A percentile compares a stretch with the other conserved stretches of the same genome.
Conservation (phyloP, 1,140 invertebrate genomes). For the Nephotettix cincticeps region DNA sequence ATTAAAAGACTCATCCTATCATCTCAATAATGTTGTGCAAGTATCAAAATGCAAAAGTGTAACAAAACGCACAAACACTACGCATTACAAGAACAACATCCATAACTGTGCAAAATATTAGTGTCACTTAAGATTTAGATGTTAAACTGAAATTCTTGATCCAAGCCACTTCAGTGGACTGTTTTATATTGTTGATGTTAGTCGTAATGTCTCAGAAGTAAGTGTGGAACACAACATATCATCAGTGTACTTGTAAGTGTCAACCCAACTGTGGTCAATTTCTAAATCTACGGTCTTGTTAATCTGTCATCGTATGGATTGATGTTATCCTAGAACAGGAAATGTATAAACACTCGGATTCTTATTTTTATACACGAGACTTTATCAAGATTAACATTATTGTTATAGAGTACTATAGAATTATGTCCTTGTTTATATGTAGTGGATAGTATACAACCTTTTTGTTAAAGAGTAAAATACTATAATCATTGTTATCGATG, state of each 20-base stretch:
- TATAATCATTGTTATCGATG: neutral
- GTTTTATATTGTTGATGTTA: constrained; percentile 13
- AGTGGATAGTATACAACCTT: neutral
- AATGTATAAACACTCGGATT: constrained; percentile 19
- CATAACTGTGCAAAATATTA: too few relatives aligned
- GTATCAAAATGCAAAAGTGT: too few relatives aligned
- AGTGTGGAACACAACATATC: constrained; percentile 12
- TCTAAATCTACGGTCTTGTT: constrained; percentile 12
- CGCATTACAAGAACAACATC: too few relatives aligned
- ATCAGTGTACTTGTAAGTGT: neutral
- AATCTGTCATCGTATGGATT: constrained; percentile 17
- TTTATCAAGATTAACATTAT: constrained; percentile 14
- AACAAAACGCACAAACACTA: too few relatives aligned
- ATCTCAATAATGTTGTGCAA: too few relatives aligned
- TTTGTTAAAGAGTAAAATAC: constrained; percentile 7
- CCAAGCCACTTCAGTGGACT: neutral
- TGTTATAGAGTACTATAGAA: constrained; percentile 12
- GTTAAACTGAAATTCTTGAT: too few relatives aligned
- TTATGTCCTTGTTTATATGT: constrained; percentile 8
- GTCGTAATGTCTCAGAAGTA: neutral
- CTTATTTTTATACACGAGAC: constrained; percentile 21
- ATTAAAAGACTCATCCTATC: too few relatives aligned
- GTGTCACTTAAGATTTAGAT: too few relatives aligned
- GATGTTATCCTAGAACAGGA: constrained; percentile 13
- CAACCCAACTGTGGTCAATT: constrained; percentile 20